These are phyloP conservation scores for Tachystola acroxantha DNA, from an alignment of 2,888 invertebrate species.

Conservation along the genomic window DNA sequence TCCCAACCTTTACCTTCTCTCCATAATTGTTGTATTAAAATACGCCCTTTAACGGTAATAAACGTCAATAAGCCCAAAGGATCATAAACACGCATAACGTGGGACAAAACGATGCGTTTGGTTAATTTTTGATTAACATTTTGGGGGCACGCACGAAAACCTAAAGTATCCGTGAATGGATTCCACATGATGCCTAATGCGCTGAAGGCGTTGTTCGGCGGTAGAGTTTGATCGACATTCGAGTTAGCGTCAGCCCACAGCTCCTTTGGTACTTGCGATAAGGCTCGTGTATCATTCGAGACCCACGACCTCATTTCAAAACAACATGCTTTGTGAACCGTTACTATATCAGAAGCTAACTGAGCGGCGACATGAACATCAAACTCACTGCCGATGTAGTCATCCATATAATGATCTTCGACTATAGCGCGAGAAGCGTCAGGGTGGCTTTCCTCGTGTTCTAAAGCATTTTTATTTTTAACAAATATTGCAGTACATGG, in stretches of 20 bases:
- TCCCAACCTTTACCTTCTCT: background rate
- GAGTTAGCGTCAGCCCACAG: background rate
- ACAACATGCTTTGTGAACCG: too few species aligned
- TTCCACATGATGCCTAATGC: slow-evolving; percentile 6
- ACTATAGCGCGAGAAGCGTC: background rate
- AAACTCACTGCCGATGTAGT: slow-evolving; percentile 1
- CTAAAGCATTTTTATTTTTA: slow-evolving; percentile 19
- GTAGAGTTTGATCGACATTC: background rate
- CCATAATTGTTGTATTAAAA: slow-evolving; percentile 3
- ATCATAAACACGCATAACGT: slow-evolving; percentile 5
- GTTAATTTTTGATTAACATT: background rate
- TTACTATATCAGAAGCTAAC: slow-evolving; percentile 1
- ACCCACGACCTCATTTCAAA: slow-evolving; percentile 6
- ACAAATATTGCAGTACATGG: slow-evolving; percentile 25
- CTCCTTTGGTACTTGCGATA: slow-evolving; percentile 1
- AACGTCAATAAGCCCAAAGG: slow-evolving; percentile 3
- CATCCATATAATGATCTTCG: slow-evolving; percentile 3
- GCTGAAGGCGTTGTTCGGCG: slow-evolving; percentile 4
- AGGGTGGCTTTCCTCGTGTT: background rate
- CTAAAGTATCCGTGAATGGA: background rate
- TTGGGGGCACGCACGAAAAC: background rate
- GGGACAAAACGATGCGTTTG: slow-evolving; percentile 1
- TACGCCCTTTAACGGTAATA: slow-evolving; percentile 1
- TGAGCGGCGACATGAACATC: slow-evolving; percentile 1
- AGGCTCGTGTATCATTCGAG: slow-evolving; percentile 3